Conservation (phyloP, 2,888 invertebrate genomes). For the Ornithoptera alexandrae region DNA sequence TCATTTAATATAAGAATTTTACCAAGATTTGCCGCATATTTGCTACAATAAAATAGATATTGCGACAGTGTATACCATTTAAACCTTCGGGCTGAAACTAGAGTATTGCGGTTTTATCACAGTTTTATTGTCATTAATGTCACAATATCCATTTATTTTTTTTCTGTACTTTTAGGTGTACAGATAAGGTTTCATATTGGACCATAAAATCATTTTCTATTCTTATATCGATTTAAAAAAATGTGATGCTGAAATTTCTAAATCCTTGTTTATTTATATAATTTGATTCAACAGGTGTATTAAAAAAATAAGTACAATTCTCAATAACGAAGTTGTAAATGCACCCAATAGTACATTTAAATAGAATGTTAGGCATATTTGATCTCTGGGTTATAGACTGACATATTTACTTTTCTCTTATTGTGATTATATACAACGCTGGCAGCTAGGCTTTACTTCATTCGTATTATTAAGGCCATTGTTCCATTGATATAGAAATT, state of each 20-base stretch:
- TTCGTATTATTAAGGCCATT: neutral
- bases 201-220: neutral
- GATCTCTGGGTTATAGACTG: constrained; percentile 26
- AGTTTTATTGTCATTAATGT: constrained; percentile 18
- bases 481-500: constrained; percentile 21
- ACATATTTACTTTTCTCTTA: constrained; percentile 3
- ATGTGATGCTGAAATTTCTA: constrained; percentile 21
- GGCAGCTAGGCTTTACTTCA: constrained; percentile 16
- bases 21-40: constrained; percentile 7
- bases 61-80: neutral
- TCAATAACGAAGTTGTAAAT: neutral
- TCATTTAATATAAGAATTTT: constrained; percentile 8
- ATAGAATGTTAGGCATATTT: constrained; percentile 7
- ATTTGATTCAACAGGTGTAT: neutral
- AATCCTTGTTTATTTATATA: constrained; percentile 5
- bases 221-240: constrained; percentile 7
- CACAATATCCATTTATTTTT: constrained; percentile 21
- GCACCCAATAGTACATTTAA: neutral
- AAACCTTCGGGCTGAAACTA: neutral
- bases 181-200: constrained; percentile 14
- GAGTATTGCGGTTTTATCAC: constrained; percentile 15
- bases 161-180: constrained; percentile 11
- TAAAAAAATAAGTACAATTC: neutral
- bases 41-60: neutral
- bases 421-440: constrained; percentile 2